Evolutionary conservation across 2,113 vertebrate species (phyloP).

Genomic region (Artemisiospiza belli): DNA sequence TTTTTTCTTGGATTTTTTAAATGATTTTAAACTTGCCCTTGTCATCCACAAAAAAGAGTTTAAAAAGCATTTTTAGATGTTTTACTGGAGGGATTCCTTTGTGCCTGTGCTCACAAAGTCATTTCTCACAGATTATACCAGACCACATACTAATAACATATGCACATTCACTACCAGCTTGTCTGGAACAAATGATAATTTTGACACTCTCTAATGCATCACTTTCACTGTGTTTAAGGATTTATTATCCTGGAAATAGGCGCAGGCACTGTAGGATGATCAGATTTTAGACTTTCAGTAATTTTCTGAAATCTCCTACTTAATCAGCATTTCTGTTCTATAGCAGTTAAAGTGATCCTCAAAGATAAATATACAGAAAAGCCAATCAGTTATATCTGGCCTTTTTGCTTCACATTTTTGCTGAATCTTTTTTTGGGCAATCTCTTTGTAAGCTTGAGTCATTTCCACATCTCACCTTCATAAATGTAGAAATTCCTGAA

Average conservation of each 20-base stretch:
- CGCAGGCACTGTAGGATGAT: not conserved
- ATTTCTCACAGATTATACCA: constrained; percentile 42
- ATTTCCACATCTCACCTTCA: not conserved
- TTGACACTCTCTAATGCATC: constrained; percentile 47
- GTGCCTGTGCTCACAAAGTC: not conserved
- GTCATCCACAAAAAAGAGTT: not conserved
- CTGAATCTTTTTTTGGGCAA: not conserved
- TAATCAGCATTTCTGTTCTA: not conserved
- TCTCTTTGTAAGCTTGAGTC: not conserved
- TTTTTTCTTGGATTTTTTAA: not conserved
- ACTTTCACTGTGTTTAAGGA: constrained; percentile 31
- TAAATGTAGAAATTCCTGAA: not conserved
- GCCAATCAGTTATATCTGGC: not conserved
- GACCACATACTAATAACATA: constrained; percentile 55
- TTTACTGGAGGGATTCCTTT: not conserved
- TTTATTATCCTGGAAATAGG: constrained; percentile 38
- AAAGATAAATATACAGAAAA: not conserved
- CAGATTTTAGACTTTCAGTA: not conserved
- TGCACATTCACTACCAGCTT: constrained; percentile 42
- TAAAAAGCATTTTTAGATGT: constrained; percentile 9
- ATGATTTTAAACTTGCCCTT: not conserved
- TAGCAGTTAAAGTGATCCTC: not conserved
- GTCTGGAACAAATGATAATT: constrained; percentile 65
- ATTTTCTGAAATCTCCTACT: constrained; percentile 19
- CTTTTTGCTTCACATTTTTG: not conserved